Percentiles rank a stretch among this genome's conserved stretches.
Conservation (phyloP, 1,140 invertebrate species). For the Euura lappo region DNA sequence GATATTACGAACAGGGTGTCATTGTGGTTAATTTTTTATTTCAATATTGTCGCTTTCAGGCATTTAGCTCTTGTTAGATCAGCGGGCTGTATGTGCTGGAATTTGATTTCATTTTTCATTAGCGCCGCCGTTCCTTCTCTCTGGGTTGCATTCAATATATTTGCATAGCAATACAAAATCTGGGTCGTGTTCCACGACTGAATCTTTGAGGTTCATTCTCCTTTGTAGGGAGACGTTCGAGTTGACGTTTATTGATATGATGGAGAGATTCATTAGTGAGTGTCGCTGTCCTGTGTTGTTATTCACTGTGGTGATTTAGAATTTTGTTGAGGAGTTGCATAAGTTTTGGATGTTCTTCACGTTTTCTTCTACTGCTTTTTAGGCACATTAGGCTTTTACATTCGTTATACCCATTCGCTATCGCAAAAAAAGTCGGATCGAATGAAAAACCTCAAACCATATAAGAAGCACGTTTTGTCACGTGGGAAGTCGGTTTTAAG, state of each 20-base stretch:
- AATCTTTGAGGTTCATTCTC: constrained; percentile 16
- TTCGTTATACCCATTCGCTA: no score
- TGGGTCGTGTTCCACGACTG: not conserved
- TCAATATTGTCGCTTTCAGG: not conserved
- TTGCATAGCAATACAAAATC: constrained; percentile 18
- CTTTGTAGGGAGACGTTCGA: constrained; percentile 8
- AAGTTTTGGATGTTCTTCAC: no score
- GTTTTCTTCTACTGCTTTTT: no score
- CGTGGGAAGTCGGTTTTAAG: no score
- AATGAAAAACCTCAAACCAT: no score
- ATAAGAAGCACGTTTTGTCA: no score
- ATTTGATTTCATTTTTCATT: not conserved
- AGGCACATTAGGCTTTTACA: no score
- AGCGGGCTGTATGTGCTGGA: not conserved
- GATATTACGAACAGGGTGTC: no score
- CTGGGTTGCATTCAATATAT: not conserved
- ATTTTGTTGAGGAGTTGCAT: no score
- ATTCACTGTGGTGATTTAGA: no score
- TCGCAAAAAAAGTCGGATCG: no score
- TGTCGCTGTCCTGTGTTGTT: no score
- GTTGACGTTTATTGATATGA: constrained; percentile 21
- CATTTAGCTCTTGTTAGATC: not conserved
- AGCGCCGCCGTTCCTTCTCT: constrained; percentile 19
- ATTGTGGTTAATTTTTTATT: not conserved
- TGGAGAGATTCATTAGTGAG: not conserved